Evolutionary conservation across 2,888 invertebrate species (phyloP).

Genomic region (Nymphalis polychloros): DNA sequence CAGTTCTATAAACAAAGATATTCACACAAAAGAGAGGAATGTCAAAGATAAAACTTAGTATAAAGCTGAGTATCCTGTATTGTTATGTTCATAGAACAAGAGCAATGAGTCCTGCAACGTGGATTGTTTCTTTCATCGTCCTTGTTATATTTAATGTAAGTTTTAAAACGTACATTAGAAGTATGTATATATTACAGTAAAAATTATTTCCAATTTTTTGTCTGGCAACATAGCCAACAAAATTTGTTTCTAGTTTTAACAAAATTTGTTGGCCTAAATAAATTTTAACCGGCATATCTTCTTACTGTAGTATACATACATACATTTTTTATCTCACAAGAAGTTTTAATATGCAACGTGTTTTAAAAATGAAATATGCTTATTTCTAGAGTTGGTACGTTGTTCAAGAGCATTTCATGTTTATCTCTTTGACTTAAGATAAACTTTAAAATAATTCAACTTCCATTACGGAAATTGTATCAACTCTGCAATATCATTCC

Average conservation of each 20-base stretch:
- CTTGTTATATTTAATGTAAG: constrained; percentile 46
- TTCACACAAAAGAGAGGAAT: constrained; percentile 33
- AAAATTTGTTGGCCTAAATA: too few species aligned
- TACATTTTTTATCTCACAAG: background rate
- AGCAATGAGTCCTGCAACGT: constrained; percentile 43
- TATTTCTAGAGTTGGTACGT: too few species aligned
- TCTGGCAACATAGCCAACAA: too few species aligned
- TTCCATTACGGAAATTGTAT: constrained; percentile 16
- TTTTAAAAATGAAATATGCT: too few species aligned
- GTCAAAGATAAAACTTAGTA: constrained; percentile 40
- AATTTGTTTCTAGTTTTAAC: too few species aligned
- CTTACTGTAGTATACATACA: too few species aligned
- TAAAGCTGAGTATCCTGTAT: constrained; percentile 37
- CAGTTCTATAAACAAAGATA: constrained; percentile 33
- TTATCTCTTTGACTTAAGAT: background rate
- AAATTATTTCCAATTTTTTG: too few species aligned
- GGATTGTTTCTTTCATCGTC: constrained; percentile 43
- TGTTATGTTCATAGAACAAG: constrained; percentile 30
- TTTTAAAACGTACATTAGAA: constrained; percentile 5
- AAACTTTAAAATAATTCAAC: constrained; percentile 1
- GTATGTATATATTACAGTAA: background rate
- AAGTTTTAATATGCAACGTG: background rate
- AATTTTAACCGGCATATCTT: too few species aligned
- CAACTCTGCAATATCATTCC: constrained; percentile 8
- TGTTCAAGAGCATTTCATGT: background rate